Conservation (phyloP, 2,113 vertebrate genomes). For the Arenaria interpres region DNA sequence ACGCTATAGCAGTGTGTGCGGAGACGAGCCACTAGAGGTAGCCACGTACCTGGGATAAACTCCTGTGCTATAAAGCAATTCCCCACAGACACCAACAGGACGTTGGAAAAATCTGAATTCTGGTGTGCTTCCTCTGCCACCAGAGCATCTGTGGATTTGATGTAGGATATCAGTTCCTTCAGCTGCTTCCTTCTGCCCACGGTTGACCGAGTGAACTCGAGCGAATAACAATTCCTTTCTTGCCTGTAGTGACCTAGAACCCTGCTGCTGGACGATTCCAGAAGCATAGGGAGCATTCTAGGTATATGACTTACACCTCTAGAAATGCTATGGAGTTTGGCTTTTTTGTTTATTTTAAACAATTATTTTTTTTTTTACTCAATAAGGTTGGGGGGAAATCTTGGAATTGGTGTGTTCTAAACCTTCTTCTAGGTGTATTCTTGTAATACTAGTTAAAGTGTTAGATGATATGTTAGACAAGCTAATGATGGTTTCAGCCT, state of each 20-base stretch:
- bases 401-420: not conserved
- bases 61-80: not conserved
- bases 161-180: not conserved
- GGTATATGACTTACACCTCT: not conserved
- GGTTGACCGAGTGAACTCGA: not conserved
- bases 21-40: not conserved
- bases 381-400: not conserved
- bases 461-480: not conserved
- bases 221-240: not conserved
- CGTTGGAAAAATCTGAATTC: not conserved
- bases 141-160: not conserved
- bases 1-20: not conserved
- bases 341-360: not conserved
- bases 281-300: not conserved
- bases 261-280: not conserved
- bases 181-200: not conserved
- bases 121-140: not conserved
- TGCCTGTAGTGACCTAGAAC: not conserved
- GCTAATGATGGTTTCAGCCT: not conserved
- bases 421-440: not conserved
- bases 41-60: not conserved
- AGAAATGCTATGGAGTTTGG: not conserved
- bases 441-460: not conserved
- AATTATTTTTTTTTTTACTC: not conserved
- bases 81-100: not conserved